A percentile compares a stretch with the other conserved stretches of the same genome.
phyloP scores from a whole-genome alignment of 2,113 vertebrate species.

The Pomatostomus ruficeps region DNA sequence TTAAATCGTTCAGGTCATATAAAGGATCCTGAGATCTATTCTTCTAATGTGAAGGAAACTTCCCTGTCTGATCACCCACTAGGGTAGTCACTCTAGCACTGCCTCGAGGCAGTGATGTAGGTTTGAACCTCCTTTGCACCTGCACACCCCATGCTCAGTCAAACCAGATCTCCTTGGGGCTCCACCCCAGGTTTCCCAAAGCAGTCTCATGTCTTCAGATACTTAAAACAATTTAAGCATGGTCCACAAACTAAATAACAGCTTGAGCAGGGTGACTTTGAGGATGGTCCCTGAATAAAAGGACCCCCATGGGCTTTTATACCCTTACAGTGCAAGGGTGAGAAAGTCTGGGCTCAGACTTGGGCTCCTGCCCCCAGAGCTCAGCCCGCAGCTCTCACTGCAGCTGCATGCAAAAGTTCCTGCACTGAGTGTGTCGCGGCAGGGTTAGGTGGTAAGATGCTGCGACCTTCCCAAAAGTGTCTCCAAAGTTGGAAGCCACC shows the following conservation, averaged over 20 bases:
- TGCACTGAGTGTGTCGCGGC: fast-evolving
- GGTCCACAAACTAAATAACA: background rate
- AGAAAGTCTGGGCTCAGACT: background rate
- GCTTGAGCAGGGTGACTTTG: background rate
- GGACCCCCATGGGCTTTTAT: background rate
- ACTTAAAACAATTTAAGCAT: background rate
- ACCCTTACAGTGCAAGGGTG: background rate
- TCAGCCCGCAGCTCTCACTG: background rate
- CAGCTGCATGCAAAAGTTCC: background rate
- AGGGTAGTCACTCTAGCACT: too few species aligned
- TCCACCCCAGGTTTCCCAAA: background rate
- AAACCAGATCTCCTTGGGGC: background rate
- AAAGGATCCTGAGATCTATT: background rate
- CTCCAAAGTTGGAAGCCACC: too few species aligned
- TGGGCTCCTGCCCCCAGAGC: background rate
- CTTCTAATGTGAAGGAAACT: background rate
- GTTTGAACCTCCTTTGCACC: background rate
- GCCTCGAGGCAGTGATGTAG: background rate
- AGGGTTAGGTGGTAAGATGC: too few species aligned
- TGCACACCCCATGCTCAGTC: background rate
- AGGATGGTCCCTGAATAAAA: background rate
- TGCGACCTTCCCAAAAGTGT: too few species aligned
- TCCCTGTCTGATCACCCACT: background rate
- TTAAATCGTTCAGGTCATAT: background rate
- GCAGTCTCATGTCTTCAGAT: background rate